phyloP scores from a whole-genome alignment of 2,888 invertebrate species.

The Drosophila meridionalis region DNA sequence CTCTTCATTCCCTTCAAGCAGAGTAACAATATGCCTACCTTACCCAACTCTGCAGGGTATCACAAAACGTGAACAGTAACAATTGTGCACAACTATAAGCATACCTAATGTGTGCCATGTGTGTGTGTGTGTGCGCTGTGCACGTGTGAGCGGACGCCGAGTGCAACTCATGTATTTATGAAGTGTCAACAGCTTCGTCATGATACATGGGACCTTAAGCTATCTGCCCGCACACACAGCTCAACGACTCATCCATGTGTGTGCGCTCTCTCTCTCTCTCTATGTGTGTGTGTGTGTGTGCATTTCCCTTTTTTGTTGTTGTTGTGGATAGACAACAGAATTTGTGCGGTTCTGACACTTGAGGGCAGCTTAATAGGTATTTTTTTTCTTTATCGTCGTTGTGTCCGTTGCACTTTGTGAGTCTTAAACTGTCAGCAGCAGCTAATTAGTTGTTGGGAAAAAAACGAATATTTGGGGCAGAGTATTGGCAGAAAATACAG shows the following conservation, averaged over 20 bases:
- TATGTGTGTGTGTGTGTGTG: constrained; percentile 12
- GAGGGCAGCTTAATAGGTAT: constrained; percentile 55
- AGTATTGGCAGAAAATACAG: neutral
- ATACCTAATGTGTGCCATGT: constrained; percentile 9
- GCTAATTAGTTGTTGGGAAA: constrained; percentile 25
- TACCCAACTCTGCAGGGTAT: constrained; percentile 36
- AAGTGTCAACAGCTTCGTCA: constrained; percentile 77
- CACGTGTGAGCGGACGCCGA: constrained; percentile 42
- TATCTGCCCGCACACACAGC: constrained; percentile 50
- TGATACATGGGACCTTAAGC: constrained; percentile 74
- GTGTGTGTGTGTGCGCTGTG: constrained; percentile 15
- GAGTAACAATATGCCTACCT: neutral
- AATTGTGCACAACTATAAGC: constrained; percentile 47
- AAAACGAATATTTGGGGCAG: neutral
- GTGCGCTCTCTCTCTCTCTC: neutral
- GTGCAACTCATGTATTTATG: constrained; percentile 79
- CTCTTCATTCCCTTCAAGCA: neutral
- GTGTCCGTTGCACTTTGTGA: constrained; percentile 8
- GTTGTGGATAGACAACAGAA: constrained; percentile 9
- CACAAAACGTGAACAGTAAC: constrained; percentile 54
- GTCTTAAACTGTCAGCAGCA: constrained; percentile 16
- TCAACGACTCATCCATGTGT: constrained; percentile 10
- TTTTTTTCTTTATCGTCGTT: constrained; percentile 31
- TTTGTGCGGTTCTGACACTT: constrained; percentile 27
- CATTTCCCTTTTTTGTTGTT: constrained; percentile 15